Percentiles rank a stretch among this genome's conserved stretches.
These are phyloP conservation scores for Dynastes maya DNA, from an alignment of 2,888 invertebrate genomes.

Conservation along the genomic window DNA sequence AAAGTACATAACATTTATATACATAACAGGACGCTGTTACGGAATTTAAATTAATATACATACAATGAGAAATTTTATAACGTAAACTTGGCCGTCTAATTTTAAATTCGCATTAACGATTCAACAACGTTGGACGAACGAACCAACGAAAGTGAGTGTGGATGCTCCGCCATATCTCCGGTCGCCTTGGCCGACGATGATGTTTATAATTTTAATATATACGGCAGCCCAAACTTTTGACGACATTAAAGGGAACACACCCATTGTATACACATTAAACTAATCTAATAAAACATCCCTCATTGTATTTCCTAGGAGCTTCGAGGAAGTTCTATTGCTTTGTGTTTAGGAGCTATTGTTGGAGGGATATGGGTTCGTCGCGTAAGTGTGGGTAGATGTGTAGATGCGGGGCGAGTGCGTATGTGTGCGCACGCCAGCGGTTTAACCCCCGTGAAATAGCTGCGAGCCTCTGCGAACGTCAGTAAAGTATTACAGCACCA, in stretches of 20 bases:
- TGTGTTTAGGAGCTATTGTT: slow-evolving; percentile 41
- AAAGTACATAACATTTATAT: not conserved
- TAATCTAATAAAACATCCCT: slow-evolving; percentile 49
- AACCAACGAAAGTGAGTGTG: not conserved
- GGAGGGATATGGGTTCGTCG: slow-evolving; percentile 1
- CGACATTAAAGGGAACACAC: slow-evolving; percentile 33
- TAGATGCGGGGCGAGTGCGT: not conserved
- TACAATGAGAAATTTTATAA: not conserved
- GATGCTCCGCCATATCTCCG: too few species aligned
- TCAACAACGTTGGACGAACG: not conserved
- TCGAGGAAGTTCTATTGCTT: slow-evolving; percentile 43
- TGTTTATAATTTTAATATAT: slow-evolving; percentile 39
- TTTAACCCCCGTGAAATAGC: slow-evolving; percentile 16
- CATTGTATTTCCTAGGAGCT: slow-evolving; percentile 41
- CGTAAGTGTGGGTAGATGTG: not conserved
- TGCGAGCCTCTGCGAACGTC: slow-evolving; percentile 5
- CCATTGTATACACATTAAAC: slow-evolving; percentile 49
- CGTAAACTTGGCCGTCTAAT: slow-evolving; percentile 3
- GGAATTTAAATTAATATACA: not conserved
- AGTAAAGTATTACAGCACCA: slow-evolving; percentile 19
- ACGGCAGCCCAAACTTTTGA: slow-evolving; percentile 30
- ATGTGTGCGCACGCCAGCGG: not conserved
- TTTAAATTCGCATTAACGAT: slow-evolving; percentile 28
- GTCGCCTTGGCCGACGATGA: not conserved
- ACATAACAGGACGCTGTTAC: not conserved